Evolutionary conservation across 2,797 vertebrate genomes (phyloP), one percentile per base, ranked within the genome.

Genomic region (Ibycter americanus): DNA sequence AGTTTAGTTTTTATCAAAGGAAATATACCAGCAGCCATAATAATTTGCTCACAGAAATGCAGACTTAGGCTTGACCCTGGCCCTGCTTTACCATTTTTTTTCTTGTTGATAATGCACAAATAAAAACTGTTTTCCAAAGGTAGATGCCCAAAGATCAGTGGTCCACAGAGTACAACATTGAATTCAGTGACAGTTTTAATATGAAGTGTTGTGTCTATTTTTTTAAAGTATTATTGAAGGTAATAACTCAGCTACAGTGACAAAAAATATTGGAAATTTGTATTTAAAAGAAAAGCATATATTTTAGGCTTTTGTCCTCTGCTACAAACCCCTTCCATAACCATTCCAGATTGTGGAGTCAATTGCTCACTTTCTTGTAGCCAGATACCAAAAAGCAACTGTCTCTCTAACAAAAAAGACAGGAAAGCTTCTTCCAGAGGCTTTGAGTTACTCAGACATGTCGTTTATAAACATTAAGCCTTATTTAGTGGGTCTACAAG

Each of bases 401-500:
- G 9, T 71, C 15, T 65, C 23, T 52, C 25, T 78, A 47, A 84
- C 32, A 82, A 70, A 91, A 91, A 90, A 94, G 77, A 46, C 42
- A 62, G 66, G 38, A 68, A 83, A 72, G 44, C 58, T 93, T 86
- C 68, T 91, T 86, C 32, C 58, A 72, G 34, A 72, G 44, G 12
- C 62, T 89, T 63, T 77, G 85, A 88, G 77, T 83, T 84, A 72
- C 68, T 90, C 83, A 87, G 80, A 72, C 54, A 36, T 67, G n/a
- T 49, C 3, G 0, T 90, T 95, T 90, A 88, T 93, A 91, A 95
- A 93, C 87, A 94, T 91, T 95, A 90, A 89, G 49, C 73, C 62
- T 82, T 93, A 81, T 93, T 95, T 91, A 83, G 66, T 15, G 77
- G 93, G 77, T 94, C 87, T 87, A 6, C 36, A 92, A 89, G 93